Conservation (phyloP, 2,113 vertebrate genomes). For the Aegithalos caudatus region DNA sequence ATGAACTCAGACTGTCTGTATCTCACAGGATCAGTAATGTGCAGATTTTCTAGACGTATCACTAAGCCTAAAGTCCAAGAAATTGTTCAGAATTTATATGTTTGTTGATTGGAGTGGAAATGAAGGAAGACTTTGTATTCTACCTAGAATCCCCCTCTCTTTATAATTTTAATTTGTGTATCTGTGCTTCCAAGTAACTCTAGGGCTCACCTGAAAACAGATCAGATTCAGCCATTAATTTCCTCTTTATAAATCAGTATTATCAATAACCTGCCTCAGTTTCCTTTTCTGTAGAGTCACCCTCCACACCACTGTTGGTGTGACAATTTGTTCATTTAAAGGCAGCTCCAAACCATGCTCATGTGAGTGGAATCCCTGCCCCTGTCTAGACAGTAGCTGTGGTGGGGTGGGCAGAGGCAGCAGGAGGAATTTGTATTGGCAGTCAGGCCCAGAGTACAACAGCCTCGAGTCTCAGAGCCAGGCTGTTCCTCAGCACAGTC, state of each 20-base stretch:
- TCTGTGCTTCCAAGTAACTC: neutral
- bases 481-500: rapidly evolving
- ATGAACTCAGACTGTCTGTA: neutral
- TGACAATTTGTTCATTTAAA: neutral
- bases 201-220: neutral
- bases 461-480: neutral
- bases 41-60: neutral
- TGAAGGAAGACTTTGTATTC: neutral
- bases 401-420: neutral
- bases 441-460: neutral
- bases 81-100: neutral
- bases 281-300: neutral
- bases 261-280: neutral
- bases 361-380: neutral
- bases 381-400: neutral
- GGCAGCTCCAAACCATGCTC: rapidly evolving
- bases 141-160: neutral
- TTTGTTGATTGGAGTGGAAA: neutral
- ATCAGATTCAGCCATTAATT: neutral
- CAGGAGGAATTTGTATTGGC: neutral
- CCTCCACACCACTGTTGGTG: neutral
- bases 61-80: neutral
- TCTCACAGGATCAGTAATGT: neutral
- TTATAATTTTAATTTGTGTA: neutral
- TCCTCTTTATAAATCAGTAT: neutral